Evolutionary conservation across 2,113 vertebrate species (phyloP), one percentile per base, ranked within the genome.

Genomic region (Poecilia latipinna): DNA sequence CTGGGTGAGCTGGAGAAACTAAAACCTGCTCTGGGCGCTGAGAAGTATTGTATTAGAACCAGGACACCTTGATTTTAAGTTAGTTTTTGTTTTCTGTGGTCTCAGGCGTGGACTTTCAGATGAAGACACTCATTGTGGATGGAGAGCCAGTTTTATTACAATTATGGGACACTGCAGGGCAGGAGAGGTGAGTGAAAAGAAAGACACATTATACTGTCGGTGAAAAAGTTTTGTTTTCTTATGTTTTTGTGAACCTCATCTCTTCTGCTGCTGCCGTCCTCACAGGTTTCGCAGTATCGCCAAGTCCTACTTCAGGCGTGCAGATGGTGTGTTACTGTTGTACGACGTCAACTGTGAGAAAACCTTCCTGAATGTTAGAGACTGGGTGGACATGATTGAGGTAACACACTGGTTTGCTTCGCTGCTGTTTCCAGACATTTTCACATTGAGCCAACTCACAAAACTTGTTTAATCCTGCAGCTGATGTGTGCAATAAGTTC

Each of bases 351-450:
- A 96, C 0, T 97, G 96, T 86, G 97, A 99, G 82, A 97, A 92
- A 88, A 98, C 95, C 85, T 99, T 98, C 86, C 95, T 98, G 17
- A 96, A 96, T 28, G 96, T 98, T 1, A 91, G 96, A 83, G 98
- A 99, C 83, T 99, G 98, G 98, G 94, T 99, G 57, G 97, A 98
- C 88, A 96, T 95, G 94, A 97, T 98, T 6, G 96, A 96, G 96
- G 98, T 99, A 94, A 94, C 2, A 32, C 19, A 13, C 29, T 4
- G 1, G 8, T 26, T 4, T 42, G 24, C 6, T n/a, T 37, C 28
- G 26, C 26, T n/a, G 8, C 24, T 24, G 4, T 48, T 48, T 66
- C 24, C 24, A 39, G 63, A 24, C 24, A 15, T 22, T 68, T 8
- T 5, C 6, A 42, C n/a, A 44, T 3, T 6, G 61, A 65, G 19